Base-by-base conservation (phyloP, 2,797 vertebrate species). In the Sebastes diaconus region DNA sequence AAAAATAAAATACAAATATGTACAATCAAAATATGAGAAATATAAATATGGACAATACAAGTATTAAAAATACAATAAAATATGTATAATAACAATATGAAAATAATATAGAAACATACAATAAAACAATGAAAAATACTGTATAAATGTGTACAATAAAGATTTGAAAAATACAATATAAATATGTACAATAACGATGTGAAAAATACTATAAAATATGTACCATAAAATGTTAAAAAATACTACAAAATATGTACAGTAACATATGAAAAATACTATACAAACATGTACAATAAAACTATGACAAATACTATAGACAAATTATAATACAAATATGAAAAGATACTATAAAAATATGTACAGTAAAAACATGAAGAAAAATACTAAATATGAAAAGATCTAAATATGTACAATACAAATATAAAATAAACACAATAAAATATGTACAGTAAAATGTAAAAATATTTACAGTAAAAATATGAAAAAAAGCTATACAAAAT, bases 401-500 rank as follows among this genome's bases (percentile, higher is more conserved):
- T 39, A 39, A 39, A 39, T 13, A 39, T 39, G 36, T 13, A 39
- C 36, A 39, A 39, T 39, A 39, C 11, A 39, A 0, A 39, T 39
- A 39, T 39, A 0, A 13, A 12, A 39, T 36, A 12, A 36, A 36
- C 10, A 36, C 16, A 46, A 46, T 46, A 46, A 46, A 18, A 46
- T 46, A 46, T 46, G 42, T n/a, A 24, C 22, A 24, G 1, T 25
- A 57, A 24, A 24, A 13, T 24, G 4, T 6, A 54, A 22, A 22
- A n/a, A 13, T 46, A 50, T 18, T 0, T 18, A 50, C 46, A 50
- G 0, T 42, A 39, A 2, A 57, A 16, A 39, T 13, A 39, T 39
- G 4, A 39, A 39, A 36, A 4, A 39, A 14, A 4, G 1, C 4
- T 39, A 46, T 7, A 46, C 0, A 18, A 46, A 1, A 13, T 1